phyloP scores from a whole-genome alignment of 1,140 invertebrate species.

The Drosophila pallidifrons region DNA sequence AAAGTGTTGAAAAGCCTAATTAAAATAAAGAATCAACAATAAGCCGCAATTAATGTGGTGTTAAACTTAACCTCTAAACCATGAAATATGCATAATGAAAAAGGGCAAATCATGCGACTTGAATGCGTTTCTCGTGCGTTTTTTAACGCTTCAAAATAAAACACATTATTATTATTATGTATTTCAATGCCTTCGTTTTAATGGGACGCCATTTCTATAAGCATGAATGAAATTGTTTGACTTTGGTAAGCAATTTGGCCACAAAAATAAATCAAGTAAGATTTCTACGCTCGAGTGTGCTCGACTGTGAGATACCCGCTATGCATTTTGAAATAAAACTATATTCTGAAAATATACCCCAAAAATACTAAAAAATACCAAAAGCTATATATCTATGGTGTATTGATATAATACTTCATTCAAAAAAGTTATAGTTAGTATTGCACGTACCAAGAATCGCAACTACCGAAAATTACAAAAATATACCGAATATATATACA shows the following conservation, averaged over 20 bases:
- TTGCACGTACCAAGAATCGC: no score
- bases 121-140: conserved; percentile 40
- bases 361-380: no score
- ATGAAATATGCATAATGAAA: conserved; percentile 21
- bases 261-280: not conserved
- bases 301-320: no score
- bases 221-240: conserved; percentile 32
- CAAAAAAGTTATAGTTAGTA: no score
- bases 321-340: no score
- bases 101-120: conserved; percentile 39
- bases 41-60: conserved; percentile 10
- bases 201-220: conserved; percentile 29
- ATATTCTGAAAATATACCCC: no score
- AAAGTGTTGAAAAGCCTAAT: conserved; percentile 14
- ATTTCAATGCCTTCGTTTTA: conserved; percentile 64
- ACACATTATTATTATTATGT: conserved; percentile 13
- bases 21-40: conserved; percentile 16
- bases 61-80: conserved; percentile 47
- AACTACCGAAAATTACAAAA: no score
- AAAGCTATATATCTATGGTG: no score
- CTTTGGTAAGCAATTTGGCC: conserved; percentile 22
- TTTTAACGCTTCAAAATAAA: conserved; percentile 39
- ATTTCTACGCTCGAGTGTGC: no score
- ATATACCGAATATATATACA: no score
- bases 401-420: no score